Conservation (phyloP, 2,797 vertebrate genomes). For the Thunnus albacares region DNA sequence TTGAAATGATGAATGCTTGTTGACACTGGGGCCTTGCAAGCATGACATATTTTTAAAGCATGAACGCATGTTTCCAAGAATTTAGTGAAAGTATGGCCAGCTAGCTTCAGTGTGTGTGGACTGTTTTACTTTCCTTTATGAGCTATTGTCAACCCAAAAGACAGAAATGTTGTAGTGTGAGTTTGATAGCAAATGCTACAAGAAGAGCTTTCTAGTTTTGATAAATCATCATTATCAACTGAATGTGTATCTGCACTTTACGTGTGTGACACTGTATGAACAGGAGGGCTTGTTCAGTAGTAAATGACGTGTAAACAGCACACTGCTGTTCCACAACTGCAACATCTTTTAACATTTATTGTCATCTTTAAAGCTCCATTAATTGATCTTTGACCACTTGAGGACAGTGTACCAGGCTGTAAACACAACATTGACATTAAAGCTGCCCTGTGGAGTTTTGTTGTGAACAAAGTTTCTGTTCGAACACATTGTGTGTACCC, state of each 20-base stretch:
- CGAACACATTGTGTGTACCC: too few species aligned
- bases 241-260: conserved; percentile 49
- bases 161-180: conserved; percentile 4
- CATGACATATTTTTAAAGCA: conserved; percentile 51
- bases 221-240: conserved; percentile 10
- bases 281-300: conserved; percentile 4
- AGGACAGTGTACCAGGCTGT: too few species aligned
- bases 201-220: conserved; percentile 43
- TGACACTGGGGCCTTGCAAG: conserved; percentile 47
- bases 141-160: conserved; percentile 21
- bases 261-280: conserved; percentile 12
- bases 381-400: not conserved
- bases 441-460: too few species aligned
- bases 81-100: conserved; percentile 23
- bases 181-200: conserved; percentile 15
- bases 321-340: not conserved
- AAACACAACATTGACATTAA: too few species aligned
- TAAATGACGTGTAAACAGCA: not conserved
- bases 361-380: not conserved
- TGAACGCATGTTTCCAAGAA: conserved; percentile 55
- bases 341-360: not conserved
- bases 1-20: conserved; percentile 44
- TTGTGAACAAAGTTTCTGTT: too few species aligned
- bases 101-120: conserved; percentile 17
- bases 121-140: conserved; percentile 9